phyloP scores from a whole-genome alignment of 2,888 invertebrate species.

The Spisula solida region DNA sequence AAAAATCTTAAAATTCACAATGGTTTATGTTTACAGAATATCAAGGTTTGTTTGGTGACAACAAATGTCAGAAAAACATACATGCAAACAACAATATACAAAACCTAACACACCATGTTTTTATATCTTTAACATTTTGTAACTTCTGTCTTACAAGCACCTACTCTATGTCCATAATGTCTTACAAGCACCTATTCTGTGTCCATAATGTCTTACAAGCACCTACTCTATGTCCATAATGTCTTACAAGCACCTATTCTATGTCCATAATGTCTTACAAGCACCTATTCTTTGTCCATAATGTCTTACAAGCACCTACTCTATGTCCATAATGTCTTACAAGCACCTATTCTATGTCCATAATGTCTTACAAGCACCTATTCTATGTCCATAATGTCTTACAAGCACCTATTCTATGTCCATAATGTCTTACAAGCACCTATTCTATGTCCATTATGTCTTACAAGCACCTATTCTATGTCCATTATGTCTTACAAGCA shows the following conservation, averaged over 20 bases:
- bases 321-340: background rate
- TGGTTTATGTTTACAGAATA: background rate
- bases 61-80: constrained; percentile 3
- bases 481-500: too few relatives aligned
- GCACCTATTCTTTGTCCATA: background rate
- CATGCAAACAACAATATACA: background rate
- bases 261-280: too few relatives aligned
- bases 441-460: background rate
- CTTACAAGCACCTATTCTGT: too few relatives aligned
- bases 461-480: background rate
- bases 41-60: background rate
- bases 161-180: background rate
- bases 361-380: too few relatives aligned
- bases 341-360: too few relatives aligned
- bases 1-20: background rate
- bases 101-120: background rate
- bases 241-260: background rate
- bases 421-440: too few relatives aligned
- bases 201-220: background rate
- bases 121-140: background rate
- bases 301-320: background rate
- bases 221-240: background rate
- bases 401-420: background rate
- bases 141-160: background rate
- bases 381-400: background rate